Percentiles rank a stretch among this genome's conserved stretches.
Conservation (phyloP, 2,888 invertebrate genomes). For the Himalopsyche kuldschensis region DNA sequence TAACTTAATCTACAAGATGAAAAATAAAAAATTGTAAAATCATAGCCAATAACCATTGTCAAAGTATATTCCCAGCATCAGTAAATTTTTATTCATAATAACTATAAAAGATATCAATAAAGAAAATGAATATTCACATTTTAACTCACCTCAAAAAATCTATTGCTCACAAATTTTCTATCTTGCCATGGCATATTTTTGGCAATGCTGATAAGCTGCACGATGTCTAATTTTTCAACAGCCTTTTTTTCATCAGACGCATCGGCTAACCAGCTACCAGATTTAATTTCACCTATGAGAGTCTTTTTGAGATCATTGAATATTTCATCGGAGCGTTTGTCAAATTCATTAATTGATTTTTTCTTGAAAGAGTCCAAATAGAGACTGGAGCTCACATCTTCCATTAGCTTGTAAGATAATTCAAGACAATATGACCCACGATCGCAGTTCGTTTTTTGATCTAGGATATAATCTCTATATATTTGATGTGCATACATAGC, state of each 20-base stretch:
- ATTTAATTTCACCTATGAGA: background rate
- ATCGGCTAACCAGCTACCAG: constrained; percentile 4
- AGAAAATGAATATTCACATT: background rate
- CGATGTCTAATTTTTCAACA: background rate
- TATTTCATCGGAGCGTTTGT: constrained; percentile 7
- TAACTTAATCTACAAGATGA: constrained; percentile 13
- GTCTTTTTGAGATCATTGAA: constrained; percentile 13
- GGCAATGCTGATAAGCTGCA: background rate
- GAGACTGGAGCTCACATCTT: constrained; percentile 35
- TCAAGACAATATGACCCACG: constrained; percentile 30
- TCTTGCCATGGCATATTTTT: constrained; percentile 15
- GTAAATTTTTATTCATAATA: no score
- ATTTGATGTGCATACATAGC: constrained; percentile 27
- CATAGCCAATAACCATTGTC: background rate
- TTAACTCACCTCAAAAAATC: background rate
- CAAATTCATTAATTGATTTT: constrained; percentile 4
- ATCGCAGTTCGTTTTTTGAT: constrained; percentile 8
- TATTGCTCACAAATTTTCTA: background rate
- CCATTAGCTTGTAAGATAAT: constrained; percentile 31
- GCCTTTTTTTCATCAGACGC: background rate
- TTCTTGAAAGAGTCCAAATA: constrained; percentile 35
- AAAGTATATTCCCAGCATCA: background rate
- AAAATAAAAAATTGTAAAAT: constrained; percentile 1
- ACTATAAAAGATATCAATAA: no score
- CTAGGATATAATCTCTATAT: constrained; percentile 21